Conservation (phyloP, 1,140 invertebrate genomes). For the Zaprionus taronus region DNA sequence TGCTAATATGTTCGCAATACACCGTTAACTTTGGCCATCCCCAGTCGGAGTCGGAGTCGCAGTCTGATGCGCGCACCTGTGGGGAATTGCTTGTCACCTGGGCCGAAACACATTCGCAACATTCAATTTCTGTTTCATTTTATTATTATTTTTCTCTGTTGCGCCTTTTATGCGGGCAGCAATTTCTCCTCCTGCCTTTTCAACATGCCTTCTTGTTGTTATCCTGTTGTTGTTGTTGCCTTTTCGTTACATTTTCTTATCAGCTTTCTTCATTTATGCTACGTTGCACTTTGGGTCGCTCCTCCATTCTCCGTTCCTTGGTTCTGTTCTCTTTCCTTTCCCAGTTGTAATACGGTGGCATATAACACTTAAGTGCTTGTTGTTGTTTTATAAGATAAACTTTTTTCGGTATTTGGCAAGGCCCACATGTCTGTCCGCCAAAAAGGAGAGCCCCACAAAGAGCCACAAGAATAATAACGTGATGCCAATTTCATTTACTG, state of each 20-base stretch:
- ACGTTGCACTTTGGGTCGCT: constrained; percentile 67
- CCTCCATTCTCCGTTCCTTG: constrained; percentile 4
- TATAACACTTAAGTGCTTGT: constrained; percentile 82
- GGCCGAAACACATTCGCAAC: constrained; percentile 53
- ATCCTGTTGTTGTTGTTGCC: background rate
- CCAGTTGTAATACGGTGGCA: constrained; percentile 79
- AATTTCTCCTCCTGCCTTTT: constrained; percentile 59
- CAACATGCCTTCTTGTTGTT: constrained; percentile 19
- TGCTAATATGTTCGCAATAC: constrained; percentile 56
- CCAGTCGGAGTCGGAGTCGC: background rate
- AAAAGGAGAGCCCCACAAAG: constrained; percentile 25
- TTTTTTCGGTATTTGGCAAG: constrained; percentile 39
- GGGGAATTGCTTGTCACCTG: constrained; percentile 76
- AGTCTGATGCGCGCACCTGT: constrained; percentile 58
- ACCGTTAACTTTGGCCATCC: constrained; percentile 33
- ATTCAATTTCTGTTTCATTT: constrained; percentile 75
- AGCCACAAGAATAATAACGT: constrained; percentile 51
- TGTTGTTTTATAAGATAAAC: constrained; percentile 83
- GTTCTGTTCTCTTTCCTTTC: constrained; percentile 19
- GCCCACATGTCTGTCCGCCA: constrained; percentile 55
- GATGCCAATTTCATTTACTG: constrained; percentile 80
- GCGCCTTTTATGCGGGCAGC: constrained; percentile 64
- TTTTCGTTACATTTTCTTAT: constrained; percentile 63
- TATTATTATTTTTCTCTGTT: constrained; percentile 39
- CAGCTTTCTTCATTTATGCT: constrained; percentile 82